Evolutionary conservation across 2,113 vertebrate genomes (phyloP).

Genomic region (Apodemus speciosus): DNA sequence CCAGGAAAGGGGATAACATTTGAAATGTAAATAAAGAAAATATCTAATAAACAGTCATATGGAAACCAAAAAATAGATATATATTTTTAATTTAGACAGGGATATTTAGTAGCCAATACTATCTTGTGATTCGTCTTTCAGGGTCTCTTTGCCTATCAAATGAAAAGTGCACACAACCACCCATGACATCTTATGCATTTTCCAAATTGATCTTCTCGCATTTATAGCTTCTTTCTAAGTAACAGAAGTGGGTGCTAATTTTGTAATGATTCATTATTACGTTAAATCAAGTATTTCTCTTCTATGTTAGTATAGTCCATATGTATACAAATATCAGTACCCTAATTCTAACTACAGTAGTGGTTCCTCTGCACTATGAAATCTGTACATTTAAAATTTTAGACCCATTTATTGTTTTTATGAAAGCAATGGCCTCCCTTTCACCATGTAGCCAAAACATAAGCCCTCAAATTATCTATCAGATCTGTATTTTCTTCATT

Average conservation of each 20-base stretch:
- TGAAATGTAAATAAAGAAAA: too few species aligned
- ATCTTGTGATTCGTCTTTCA: not conserved
- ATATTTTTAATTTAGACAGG: not conserved
- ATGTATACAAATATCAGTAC: not conserved
- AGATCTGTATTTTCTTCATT: not conserved
- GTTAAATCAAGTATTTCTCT: not conserved
- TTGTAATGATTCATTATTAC: not conserved
- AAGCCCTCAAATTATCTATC: not conserved
- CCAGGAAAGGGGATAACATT: too few species aligned
- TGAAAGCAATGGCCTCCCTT: not conserved
- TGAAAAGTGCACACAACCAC: not conserved
- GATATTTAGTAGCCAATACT: not conserved
- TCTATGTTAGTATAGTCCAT: not conserved
- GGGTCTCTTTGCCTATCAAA: too few species aligned
- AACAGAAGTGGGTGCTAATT: not conserved
- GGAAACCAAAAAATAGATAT: too few species aligned
- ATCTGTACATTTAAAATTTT: not conserved
- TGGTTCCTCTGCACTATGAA: not conserved
- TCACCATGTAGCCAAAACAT: accelerated
- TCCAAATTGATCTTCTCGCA: not conserved
- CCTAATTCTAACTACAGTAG: not conserved
- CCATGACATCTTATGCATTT: not conserved
- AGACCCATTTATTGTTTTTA: not conserved
- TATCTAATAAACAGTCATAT: too few species aligned
- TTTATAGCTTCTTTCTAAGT: not conserved